Base-by-base conservation (phyloP, 2,113 vertebrate genomes). In the Atractosteus spatula region DNA sequence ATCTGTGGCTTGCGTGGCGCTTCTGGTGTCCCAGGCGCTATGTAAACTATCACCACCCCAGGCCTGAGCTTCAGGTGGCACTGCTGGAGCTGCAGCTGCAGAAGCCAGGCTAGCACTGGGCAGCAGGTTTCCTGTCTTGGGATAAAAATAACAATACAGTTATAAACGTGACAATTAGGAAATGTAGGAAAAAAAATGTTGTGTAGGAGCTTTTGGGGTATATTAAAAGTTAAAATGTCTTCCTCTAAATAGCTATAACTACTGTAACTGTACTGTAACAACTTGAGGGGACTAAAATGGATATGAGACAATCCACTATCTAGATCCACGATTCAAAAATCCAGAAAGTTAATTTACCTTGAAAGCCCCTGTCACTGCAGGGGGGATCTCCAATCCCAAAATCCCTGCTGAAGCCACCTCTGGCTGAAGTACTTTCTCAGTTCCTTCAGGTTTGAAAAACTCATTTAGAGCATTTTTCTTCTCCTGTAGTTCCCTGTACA, bases 11-110 rank as follows among this genome's bases (percentile, higher is more conserved):
- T 74, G 70, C 10, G 70, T 67, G 64, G 72, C 14, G 74, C 86
- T 66, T 43, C 78, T 81, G 11, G 68, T 10, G 82, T 97, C 94
- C 92, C 94, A 95, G 44, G 94, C 88, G 4, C 90, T 91, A n/a
- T 92, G 91, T 83, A 93, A 93, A 80, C 89, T 90, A 84, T 93
- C 93, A 77, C 92, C 90, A 73, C 93, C 90, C 92, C 92, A 94
- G 77, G 87, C 89, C 68, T 93, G 14, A 7, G 7, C 62, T 42
- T 17, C 62, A 64, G 16, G 41, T 3, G 17, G 41, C 8, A 78
- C 42, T 11, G 86, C 75, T 3, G 17, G 41, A 7, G 77, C 44
- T 11, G 86, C 75, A 56, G 69, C 42, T 41, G 71, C 4, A 70
- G 73, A 0, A 1, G 77, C 71, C 7, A 82, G 82, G 54, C 84